Percentiles rank a stretch among this genome's conserved stretches.
Evolutionary conservation across 2,113 vertebrate genomes (phyloP).

Genomic region (Galeopterus variegatus): DNA sequence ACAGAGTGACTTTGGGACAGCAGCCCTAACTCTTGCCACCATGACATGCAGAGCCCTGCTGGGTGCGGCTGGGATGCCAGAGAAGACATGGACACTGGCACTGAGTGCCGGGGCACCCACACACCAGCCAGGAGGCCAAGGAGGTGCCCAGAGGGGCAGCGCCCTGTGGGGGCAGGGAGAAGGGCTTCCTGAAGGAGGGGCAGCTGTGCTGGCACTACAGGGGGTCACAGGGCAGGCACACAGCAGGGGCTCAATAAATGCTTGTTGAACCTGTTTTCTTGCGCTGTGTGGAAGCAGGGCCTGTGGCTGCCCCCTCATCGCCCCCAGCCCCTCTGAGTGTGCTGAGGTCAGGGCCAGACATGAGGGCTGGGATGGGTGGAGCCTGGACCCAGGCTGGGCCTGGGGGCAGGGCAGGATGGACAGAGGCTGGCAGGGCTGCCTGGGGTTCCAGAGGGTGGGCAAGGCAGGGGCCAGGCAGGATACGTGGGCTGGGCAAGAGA

Average conservation of each 20-base stretch:
- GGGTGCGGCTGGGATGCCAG: neutral
- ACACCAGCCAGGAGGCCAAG: neutral
- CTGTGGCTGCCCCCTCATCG: neutral
- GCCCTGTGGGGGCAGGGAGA: neutral
- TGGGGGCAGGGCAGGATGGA: neutral
- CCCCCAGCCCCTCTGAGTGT: neutral
- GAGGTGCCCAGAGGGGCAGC: neutral
- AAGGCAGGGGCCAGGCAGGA: neutral
- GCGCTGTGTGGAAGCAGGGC: conserved; percentile 57
- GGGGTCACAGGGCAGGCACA: conserved; percentile 27
- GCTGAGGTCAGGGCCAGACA: neutral
- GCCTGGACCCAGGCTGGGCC: neutral
- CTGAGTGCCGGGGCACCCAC: neutral
- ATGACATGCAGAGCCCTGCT: neutral
- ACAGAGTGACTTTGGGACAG: neutral
- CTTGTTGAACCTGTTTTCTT: conserved; percentile 63
- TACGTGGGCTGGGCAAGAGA: neutral
- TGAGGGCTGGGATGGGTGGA: neutral
- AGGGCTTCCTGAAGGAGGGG: neutral
- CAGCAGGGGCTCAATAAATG: conserved; percentile 79
- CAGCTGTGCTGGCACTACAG: neutral
- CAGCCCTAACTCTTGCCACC: neutral
- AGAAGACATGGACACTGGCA: neutral
- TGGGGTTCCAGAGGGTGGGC: neutral
- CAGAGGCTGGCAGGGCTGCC: neutral